A percentile compares a stretch with the other conserved stretches of the same genome.
Evolutionary conservation across 2,888 invertebrate genomes (phyloP).

Genomic region (Dioctria linearis): DNA sequence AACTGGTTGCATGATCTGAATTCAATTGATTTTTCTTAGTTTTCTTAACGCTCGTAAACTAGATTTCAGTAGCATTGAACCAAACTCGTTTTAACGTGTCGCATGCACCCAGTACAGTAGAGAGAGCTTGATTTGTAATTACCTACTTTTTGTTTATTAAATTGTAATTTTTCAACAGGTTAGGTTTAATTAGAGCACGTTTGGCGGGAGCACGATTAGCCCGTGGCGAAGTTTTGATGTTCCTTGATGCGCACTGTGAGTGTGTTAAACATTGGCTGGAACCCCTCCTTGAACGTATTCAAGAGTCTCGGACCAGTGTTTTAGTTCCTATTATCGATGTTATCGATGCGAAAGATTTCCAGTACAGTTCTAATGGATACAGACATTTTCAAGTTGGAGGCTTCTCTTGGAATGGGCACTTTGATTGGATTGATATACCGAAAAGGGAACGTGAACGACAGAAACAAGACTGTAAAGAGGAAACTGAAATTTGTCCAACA

Average conservation of each 20-base stretch:
- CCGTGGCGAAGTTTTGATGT: conserved; percentile 84
- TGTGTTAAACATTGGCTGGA: conserved; percentile 87
- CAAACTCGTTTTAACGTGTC: conserved; percentile 4
- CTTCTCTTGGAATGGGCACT: conserved; percentile 90
- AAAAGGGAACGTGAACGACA: conserved; percentile 68
- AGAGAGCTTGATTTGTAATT: not conserved
- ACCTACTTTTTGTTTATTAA: conserved; percentile 1
- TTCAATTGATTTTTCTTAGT: conserved; percentile 18
- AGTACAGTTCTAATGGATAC: conserved; percentile 71
- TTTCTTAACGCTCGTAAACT: conserved; percentile 5
- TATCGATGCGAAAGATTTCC: conserved; percentile 78
- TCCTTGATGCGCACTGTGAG: conserved; percentile 95
- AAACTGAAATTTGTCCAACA: conserved; percentile 68
- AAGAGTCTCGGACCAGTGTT: conserved; percentile 84
- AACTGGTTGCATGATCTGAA: conserved; percentile 26
- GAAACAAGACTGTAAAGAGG: conserved; percentile 65
- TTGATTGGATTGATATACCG: conserved; percentile 84
- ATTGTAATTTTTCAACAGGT: conserved; percentile 69
- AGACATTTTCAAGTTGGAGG: conserved; percentile 70
- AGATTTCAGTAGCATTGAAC: conserved; percentile 19
- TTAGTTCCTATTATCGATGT: conserved; percentile 96
- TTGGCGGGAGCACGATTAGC: conserved; percentile 90
- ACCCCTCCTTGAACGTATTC: conserved; percentile 89
- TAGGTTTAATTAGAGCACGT: conserved; percentile 92
- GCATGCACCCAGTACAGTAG: not conserved